phyloP scores from a whole-genome alignment of 2,797 vertebrate species.

The Petrocephalus sullivani region DNA sequence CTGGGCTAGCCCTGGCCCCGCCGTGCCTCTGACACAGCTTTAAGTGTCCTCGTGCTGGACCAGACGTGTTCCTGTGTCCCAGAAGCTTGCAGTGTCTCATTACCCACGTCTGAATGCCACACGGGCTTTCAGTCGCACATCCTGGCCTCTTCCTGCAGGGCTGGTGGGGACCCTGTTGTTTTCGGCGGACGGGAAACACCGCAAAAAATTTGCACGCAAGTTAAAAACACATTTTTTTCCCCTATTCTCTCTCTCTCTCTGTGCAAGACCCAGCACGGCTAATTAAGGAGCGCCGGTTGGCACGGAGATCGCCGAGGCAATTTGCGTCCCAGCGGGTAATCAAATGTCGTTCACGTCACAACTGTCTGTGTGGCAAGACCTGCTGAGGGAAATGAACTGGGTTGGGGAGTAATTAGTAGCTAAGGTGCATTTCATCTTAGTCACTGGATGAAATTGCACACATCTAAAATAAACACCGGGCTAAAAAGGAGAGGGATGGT shows the following conservation, averaged over 20 bases:
- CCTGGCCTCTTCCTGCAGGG: constrained; percentile 47
- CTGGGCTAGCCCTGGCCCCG: neutral
- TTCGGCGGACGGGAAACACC: constrained; percentile 32
- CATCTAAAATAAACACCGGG: constrained; percentile 13
- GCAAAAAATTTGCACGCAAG: constrained; percentile 44
- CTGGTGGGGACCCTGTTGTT: constrained; percentile 49
- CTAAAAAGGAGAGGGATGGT: neutral
- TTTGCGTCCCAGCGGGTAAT: constrained; percentile 17
- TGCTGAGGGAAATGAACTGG: neutral
- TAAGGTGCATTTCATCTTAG: constrained; percentile 24
- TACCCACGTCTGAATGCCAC: constrained; percentile 44
- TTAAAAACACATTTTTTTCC: constrained; percentile 47
- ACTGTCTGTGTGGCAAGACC: constrained; percentile 9
- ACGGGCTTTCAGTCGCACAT: constrained; percentile 17
- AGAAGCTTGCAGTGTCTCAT: constrained; percentile 44
- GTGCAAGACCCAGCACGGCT: constrained; percentile 54
- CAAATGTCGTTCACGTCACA: constrained; percentile 19
- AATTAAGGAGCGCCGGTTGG: constrained; percentile 62
- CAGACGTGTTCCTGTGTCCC: constrained; percentile 50
- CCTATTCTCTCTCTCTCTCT: constrained; percentile 30
- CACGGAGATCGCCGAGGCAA: constrained; percentile 18
- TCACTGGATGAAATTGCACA: constrained; percentile 19
- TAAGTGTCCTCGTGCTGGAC: constrained; percentile 5
- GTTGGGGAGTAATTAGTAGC: constrained; percentile 20
- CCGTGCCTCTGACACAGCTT: constrained; percentile 20